These are phyloP conservation scores for Strix aluco DNA, from an alignment of 2,113 vertebrate species.

Conservation along the genomic window DNA sequence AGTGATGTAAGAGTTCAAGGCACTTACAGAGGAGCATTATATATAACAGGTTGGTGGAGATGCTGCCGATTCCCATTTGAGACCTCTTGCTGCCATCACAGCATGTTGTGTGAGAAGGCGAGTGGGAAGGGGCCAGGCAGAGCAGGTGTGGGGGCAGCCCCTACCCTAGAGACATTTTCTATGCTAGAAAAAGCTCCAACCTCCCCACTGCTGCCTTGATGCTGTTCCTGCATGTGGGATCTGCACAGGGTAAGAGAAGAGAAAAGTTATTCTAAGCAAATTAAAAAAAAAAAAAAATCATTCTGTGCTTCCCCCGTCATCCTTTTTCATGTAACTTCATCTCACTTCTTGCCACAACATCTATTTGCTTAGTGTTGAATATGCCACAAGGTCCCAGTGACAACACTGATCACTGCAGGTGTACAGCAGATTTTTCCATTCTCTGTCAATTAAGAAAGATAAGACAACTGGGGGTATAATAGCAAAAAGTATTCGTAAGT, in stretches of 20 bases:
- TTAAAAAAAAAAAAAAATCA: too few relatives aligned
- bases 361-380: fast-evolving
- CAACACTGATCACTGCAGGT: background rate
- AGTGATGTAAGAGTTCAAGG: background rate
- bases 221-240: fast-evolving
- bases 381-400: fast-evolving
- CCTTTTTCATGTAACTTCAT: background rate
- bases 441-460: background rate
- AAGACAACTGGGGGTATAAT: fast-evolving
- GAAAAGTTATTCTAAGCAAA: background rate
- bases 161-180: background rate
- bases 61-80: background rate
- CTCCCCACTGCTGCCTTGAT: background rate
- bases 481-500: background rate
- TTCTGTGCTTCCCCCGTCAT: background rate
- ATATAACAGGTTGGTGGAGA: background rate
- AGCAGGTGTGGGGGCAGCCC: background rate
- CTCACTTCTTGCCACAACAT: background rate
- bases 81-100: fast-evolving
- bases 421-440: background rate
- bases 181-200: too few relatives aligned
- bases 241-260: background rate
- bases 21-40: fast-evolving
- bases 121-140: background rate
- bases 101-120: fast-evolving